Percentiles rank a stretch among this genome's conserved stretches.
These are phyloP conservation scores for Pseudachorutes palmiensis DNA, from an alignment of 1,140 invertebrate genomes.

Conservation along the genomic window DNA sequence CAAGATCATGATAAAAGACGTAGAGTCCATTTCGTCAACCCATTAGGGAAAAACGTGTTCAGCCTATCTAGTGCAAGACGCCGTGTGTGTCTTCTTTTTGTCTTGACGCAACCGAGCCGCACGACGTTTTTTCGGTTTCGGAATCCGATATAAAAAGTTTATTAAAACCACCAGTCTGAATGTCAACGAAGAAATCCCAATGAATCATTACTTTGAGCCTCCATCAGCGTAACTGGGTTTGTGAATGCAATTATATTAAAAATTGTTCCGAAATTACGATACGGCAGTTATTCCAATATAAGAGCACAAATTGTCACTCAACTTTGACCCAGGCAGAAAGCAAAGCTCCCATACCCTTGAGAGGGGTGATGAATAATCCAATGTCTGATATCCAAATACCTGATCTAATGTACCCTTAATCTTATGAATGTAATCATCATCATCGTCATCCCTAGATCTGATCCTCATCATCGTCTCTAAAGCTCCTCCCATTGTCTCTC, in stretches of 20 bases:
- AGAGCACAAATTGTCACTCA: too few relatives aligned
- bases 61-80: conserved; percentile 19
- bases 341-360: background rate
- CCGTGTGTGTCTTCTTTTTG: conserved; percentile 9
- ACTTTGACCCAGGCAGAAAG: too few relatives aligned
- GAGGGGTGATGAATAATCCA: background rate
- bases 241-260: too few relatives aligned
- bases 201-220: background rate
- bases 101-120: too few relatives aligned
- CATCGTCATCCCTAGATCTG: background rate
- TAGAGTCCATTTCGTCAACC: conserved; percentile 23
- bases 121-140: background rate
- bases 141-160: background rate
- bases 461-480: background rate
- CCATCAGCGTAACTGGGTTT: too few relatives aligned
- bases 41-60: conserved; percentile 26
- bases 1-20: conserved; percentile 14
- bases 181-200: background rate
- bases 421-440: background rate
- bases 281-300: too few relatives aligned
- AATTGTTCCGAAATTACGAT: too few relatives aligned
- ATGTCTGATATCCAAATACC: too few relatives aligned
- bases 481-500: background rate
- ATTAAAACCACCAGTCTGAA: background rate
- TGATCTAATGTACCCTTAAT: background rate